Evolutionary conservation across 2,888 invertebrate species (phyloP), one percentile per base, ranked within the genome.

Genomic region (Iphiclides podalirius): DNA sequence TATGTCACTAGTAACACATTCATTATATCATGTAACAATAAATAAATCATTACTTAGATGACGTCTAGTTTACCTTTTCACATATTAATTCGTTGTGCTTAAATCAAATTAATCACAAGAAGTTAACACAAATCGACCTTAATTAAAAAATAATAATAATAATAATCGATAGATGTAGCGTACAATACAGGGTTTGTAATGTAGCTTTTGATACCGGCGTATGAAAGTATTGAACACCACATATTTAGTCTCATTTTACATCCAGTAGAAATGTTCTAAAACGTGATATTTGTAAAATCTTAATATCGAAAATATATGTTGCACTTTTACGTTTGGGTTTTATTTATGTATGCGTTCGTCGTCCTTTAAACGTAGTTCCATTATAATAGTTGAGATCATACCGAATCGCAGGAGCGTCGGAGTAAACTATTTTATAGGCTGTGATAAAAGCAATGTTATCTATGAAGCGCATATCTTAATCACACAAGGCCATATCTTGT

Each of bases 261-360:
- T 14, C 17, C 15, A 40, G 40, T 45, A 35, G 31, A 36, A 49
- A 48, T 54, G 52, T 45, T 75, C 66, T 67, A 66, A 66, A 69
- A 75, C 70, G 79, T 85, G 79, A 82, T 85, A 82, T 79, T 70
- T 86, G 84, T 82, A 84, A 78, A 79, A 72, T 79, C 81, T 82
- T 81, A 75, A 69, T 79, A 75, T 78, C 75, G 73, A 76, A 76
- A 86, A 88, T 87, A 88, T 84, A 88, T 84, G 84, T 84, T 86
- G 84, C 75, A 76, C 72, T 78, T 80, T 86, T 84, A 71, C 70
- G 63, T 79, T 67, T 76, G 78, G 72, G 81, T 87, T 88, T 88
- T 83, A 85, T 87, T 87, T 85, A 75, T 77, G 66, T 76, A n/a
- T n/a, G 17, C 36, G 35, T 26, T 26, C 11, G 33, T 35, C 28